Evolutionary conservation across 2,888 invertebrate species (phyloP), one percentile per base, ranked within the genome.

Genomic region (Stictocephala bisonia): DNA sequence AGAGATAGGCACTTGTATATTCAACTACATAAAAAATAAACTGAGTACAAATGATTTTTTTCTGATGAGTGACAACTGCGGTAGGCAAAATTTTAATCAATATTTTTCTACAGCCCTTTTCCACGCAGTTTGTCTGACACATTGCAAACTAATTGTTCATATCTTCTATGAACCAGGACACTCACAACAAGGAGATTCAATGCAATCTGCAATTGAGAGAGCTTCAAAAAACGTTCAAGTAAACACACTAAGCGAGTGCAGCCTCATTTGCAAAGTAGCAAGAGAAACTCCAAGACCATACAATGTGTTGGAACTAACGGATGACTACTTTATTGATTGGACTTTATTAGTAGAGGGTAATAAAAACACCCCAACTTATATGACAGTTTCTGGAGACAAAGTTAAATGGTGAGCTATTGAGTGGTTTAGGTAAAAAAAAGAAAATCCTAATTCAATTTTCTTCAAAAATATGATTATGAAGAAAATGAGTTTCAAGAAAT

Each of bases 221-320:
- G 26, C 64, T 11, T 27, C n/a, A 13, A 60, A 60, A 35, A 60
- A 60, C 24, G 11, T 60, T 4, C 64, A 60, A 60, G 18, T 60
- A 60, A 60, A 26, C 18, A 18, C 18, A 13, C 56, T 22, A 9
- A 6, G 4, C 4, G 56, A 56, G 18, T 60, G 64, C 11, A 9
- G 20, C 6, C 3, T 60, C 3, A 24, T 40, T 66, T 31, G 68
- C 22, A 20, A 48, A 27, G 7, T 48, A 15, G 68, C 68, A 22
- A 68, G 68, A 48, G 48, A 68, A 24, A 24, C 26, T 2, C 68
- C 68, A n/a, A 48, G 48, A 50, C 68, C 68, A 22, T 68, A 68
- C 40, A 68, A 68, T 22, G 50, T 68, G 9, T n/a, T 24, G 4
- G 9, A 15, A 18, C 24, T 68, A n/a, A 26, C 24, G 13, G 48